These are phyloP conservation scores for Strongylocentrotus purpuratus DNA, from an alignment of 35 echinoderm and acorn worm species.

Conservation along the genomic window DNA sequence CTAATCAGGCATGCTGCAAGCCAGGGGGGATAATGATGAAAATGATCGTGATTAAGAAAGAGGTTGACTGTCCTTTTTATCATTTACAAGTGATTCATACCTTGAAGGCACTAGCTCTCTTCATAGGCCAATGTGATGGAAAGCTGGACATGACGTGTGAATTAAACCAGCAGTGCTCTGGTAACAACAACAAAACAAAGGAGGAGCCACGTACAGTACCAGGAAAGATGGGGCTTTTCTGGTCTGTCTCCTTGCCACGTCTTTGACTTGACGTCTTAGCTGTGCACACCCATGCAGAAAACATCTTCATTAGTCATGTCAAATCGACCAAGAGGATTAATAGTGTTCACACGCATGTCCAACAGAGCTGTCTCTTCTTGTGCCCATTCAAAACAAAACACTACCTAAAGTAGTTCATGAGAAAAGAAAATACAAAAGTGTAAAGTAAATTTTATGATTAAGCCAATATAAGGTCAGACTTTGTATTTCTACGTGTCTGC, in stretches of 20 bases:
- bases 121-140: not conserved
- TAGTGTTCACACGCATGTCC: not conserved
- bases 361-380: not conserved
- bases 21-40: not conserved
- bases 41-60: not conserved
- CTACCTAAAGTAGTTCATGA: not conserved
- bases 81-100: conserved; percentile 24
- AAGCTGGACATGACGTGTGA: not conserved
- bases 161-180: not conserved
- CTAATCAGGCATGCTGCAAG: conserved; percentile 42
- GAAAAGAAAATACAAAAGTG: not conserved
- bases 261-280: not conserved
- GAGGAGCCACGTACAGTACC: not conserved
- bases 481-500: not conserved
- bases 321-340: not conserved
- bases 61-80: conserved; percentile 37
- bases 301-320: conserved; percentile 38
- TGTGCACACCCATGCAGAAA: conserved; percentile 36
- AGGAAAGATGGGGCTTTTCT: not conserved
- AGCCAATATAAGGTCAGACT: not conserved
- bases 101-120: not conserved
- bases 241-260: not conserved
- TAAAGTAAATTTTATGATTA: conserved; percentile 5
- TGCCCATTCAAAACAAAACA: not conserved
- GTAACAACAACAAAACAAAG: not conserved